phyloP scores from a whole-genome alignment of 2,113 vertebrate species.

The Paradisaea rubra region DNA sequence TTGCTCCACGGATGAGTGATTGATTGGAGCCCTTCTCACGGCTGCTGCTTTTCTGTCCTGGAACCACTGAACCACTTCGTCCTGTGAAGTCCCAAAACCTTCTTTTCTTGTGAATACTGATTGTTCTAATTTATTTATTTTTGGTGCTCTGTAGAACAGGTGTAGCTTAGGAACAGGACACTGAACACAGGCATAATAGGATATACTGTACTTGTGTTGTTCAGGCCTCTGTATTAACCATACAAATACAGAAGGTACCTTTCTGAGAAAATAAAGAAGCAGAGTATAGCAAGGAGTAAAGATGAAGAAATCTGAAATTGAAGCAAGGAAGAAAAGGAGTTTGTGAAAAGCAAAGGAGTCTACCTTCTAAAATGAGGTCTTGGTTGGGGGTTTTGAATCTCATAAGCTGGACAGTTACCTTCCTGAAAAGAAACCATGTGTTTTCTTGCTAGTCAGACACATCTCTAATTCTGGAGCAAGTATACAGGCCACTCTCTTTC shows the following conservation, averaged over 20 bases:
- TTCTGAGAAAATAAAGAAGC: background rate
- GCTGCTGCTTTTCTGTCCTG: background rate
- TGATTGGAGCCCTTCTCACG: background rate
- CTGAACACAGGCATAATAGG: background rate
- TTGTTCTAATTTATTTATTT: background rate
- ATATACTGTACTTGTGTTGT: background rate
- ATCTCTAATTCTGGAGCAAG: background rate
- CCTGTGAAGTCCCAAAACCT: background rate
- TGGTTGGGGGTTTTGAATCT: background rate
- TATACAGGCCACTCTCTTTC: background rate
- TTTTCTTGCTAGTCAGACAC: background rate
- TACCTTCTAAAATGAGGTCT: background rate
- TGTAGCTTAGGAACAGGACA: background rate
- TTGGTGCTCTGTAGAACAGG: background rate
- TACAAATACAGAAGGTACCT: background rate
- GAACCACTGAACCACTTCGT: background rate
- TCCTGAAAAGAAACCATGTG: background rate
- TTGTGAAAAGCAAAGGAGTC: background rate
- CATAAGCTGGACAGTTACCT: background rate
- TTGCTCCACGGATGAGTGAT: background rate
- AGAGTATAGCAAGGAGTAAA: background rate
- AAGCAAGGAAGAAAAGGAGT: background rate
- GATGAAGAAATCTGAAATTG: background rate
- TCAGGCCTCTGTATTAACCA: background rate
- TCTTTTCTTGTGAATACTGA: background rate